Evolutionary conservation across 2,113 vertebrate species (phyloP).

Genomic region (Butorides virescens): DNA sequence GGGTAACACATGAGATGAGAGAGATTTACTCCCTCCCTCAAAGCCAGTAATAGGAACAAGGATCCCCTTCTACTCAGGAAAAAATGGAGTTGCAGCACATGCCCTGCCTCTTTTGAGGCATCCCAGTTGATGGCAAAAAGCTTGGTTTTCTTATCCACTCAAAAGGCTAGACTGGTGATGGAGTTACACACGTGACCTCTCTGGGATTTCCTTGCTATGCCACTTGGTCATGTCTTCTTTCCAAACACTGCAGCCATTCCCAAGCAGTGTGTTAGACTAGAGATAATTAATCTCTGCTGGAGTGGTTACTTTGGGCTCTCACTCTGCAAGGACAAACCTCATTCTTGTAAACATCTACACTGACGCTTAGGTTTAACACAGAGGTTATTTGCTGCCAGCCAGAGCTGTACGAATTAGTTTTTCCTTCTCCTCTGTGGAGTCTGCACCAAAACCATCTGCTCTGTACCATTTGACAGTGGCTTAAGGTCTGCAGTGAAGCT

Average conservation of each 20-base stretch:
- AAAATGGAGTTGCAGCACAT: background rate
- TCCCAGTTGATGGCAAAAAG: background rate
- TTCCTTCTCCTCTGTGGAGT: background rate
- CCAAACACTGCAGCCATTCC: background rate
- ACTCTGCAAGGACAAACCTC: background rate
- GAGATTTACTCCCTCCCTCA: background rate
- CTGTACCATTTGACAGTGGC: background rate
- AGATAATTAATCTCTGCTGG: background rate
- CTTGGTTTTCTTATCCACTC: background rate
- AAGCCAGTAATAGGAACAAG: background rate
- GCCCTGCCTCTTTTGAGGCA: background rate
- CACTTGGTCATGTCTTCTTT: background rate
- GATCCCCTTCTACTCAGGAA: background rate
- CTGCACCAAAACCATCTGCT: background rate
- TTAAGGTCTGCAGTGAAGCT: background rate
- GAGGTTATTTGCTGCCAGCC: background rate
- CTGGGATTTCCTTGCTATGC: background rate
- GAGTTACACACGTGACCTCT: background rate
- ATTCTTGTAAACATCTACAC: background rate
- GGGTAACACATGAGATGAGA: background rate
- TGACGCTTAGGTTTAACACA: background rate
- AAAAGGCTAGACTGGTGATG: background rate
- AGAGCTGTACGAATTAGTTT: background rate
- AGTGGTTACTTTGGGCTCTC: background rate
- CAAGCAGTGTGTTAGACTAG: background rate